phyloP scores from a whole-genome alignment of 2,113 vertebrate genomes.

The Ptilorrhoa leucosticta region DNA sequence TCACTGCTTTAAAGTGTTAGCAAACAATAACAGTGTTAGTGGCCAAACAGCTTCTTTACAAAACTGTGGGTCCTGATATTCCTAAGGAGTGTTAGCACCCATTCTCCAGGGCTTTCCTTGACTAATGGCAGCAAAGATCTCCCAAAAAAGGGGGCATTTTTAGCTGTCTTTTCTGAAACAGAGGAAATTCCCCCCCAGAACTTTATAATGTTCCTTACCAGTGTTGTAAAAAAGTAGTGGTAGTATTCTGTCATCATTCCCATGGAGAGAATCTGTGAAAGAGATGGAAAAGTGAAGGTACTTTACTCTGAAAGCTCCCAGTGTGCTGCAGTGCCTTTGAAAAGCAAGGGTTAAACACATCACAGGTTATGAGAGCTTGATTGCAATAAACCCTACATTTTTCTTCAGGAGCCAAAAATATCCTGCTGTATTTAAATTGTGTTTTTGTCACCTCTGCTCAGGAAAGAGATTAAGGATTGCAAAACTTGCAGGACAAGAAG shows the following conservation, averaged over 20 bases:
- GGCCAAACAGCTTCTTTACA: neutral
- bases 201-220: conserved; percentile 78
- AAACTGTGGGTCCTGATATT: neutral
- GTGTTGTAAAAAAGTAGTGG: conserved; percentile 96
- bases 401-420: neutral
- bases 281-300: neutral
- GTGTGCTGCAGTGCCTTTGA: neutral
- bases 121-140: neutral
- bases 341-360: neutral
- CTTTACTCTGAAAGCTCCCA: neutral
- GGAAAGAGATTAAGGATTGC: neutral
- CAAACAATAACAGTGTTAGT: neutral
- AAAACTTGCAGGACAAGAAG: neutral
- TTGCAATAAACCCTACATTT: neutral
- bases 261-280: conserved; percentile 90
- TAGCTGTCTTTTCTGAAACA: neutral
- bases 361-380: neutral
- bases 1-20: neutral
- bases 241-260: conserved; percentile 99
- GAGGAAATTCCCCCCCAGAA: neutral
- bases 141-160: neutral
- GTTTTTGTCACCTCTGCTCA: neutral
- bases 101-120: neutral
- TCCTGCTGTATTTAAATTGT: neutral
- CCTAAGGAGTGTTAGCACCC: neutral